Conservation (phyloP, 2,113 vertebrate genomes). For the Odocoileus virginianus region DNA sequence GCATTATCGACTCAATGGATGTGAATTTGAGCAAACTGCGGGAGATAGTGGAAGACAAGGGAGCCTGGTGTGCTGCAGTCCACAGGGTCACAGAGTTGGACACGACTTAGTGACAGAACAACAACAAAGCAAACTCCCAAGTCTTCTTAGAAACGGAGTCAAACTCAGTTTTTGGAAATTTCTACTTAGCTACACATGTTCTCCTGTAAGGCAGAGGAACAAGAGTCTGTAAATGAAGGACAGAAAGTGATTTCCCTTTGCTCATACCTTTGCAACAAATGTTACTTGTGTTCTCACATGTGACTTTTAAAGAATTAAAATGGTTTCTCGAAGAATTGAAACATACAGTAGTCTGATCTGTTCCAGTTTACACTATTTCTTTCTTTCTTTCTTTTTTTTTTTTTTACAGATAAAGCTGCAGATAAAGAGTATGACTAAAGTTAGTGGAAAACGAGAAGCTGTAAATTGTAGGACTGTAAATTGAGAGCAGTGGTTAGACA, state of each 20-base stretch:
- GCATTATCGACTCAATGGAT: not conserved
- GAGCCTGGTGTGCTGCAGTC: not conserved
- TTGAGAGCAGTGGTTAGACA: not conserved
- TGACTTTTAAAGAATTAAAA: conserved; percentile 13
- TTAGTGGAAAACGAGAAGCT: not conserved
- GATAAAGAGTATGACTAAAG: not conserved
- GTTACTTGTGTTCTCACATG: not conserved
- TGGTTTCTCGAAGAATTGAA: not conserved
- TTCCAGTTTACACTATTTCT: not conserved
- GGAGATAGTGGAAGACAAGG: not conserved
- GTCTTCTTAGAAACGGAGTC: not conserved
- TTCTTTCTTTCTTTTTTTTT: not conserved
- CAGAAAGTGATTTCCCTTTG: not conserved
- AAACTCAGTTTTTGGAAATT: not conserved
- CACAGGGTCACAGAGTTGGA: not conserved
- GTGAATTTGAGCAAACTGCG: not conserved
- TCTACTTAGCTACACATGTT: not conserved
- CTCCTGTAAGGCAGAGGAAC: not conserved
- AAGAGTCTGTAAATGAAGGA: not conserved
- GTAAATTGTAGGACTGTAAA: not conserved
- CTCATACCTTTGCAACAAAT: not conserved
- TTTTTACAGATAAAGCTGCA: not conserved
- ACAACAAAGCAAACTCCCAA: not conserved
- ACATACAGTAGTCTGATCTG: not conserved
- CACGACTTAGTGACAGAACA: not conserved